Conservation (phyloP, 2,113 vertebrate genomes). For the Brienomyrus brachyistius region DNA sequence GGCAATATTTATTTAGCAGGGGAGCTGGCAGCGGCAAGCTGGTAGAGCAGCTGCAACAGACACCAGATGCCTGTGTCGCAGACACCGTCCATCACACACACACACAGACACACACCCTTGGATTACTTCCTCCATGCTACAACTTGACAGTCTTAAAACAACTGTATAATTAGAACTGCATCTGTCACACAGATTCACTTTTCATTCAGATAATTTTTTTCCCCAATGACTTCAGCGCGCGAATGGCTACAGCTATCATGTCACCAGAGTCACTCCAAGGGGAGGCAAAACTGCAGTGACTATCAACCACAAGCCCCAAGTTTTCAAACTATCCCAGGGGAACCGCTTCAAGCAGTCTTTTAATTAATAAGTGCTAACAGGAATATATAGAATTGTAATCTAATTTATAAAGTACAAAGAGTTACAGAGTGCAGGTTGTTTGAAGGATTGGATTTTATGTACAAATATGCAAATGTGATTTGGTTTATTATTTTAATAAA, state of each 20-base stretch:
- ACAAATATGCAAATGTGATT: neutral
- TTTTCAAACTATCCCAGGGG: neutral
- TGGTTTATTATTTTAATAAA: neutral
- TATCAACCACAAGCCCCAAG: neutral
- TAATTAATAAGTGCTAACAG: neutral
- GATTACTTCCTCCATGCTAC: constrained; percentile 58
- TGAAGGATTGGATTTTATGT: neutral
- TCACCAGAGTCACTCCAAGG: constrained; percentile 8
- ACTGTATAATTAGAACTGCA: constrained; percentile 70
- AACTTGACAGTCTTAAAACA: constrained; percentile 71
- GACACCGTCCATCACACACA: constrained; percentile 59
- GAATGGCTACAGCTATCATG: neutral
- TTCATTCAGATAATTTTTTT: constrained; percentile 37
- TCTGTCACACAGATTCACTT: constrained; percentile 54
- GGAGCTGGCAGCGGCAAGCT: constrained; percentile 60
- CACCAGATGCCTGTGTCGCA: constrained; percentile 66
- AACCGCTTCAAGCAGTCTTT: neutral
- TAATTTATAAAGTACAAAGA: neutral
- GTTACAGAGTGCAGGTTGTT: neutral
- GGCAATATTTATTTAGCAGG: constrained; percentile 67
- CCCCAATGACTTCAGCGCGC: neutral
- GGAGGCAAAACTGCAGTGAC: neutral
- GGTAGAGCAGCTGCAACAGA: constrained; percentile 60
- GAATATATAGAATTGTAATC: neutral
- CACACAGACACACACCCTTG: constrained; percentile 39